These are phyloP conservation scores for Schizopygopsis malacanthus DNA, from an alignment of 2,797 vertebrate genomes.

Conservation along the genomic window DNA sequence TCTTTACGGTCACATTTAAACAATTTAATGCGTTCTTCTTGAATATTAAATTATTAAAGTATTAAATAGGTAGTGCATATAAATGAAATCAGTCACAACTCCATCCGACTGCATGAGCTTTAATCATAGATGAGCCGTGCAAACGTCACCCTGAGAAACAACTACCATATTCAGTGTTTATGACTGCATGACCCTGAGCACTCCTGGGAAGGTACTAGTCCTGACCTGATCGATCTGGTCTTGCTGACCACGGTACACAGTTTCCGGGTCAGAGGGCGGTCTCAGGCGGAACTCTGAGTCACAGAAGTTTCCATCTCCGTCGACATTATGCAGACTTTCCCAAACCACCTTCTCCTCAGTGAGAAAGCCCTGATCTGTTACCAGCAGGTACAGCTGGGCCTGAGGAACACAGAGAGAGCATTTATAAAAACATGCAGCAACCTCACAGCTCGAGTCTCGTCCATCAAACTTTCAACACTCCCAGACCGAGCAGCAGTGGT, in stretches of 20 bases:
- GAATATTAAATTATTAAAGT: neutral
- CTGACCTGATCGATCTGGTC: slow-evolving; percentile 98
- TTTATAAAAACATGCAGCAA: neutral
- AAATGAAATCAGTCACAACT: neutral
- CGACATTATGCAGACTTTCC: slow-evolving; percentile 98
- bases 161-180: neutral
- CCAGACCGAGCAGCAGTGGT: neutral
- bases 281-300: slow-evolving; percentile 94
- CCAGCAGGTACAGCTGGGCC: slow-evolving; percentile 96
- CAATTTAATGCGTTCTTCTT: neutral
- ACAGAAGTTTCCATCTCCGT: slow-evolving; percentile 97
- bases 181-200: neutral
- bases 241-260: slow-evolving; percentile 94
- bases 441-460: neutral
- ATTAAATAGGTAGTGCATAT: neutral
- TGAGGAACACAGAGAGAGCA: slow-evolving; percentile 65
- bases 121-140: neutral
- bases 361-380: slow-evolving; percentile 98
- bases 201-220: slow-evolving; percentile 22
- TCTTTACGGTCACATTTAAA: neutral
- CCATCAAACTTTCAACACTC: slow-evolving; percentile 26
- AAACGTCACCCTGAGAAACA: neutral
- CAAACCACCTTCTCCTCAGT: slow-evolving; percentile 98
- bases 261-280: slow-evolving; percentile 95
- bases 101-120: neutral